Evolutionary conservation across 2,113 vertebrate genomes (phyloP).

Genomic region (Picathartes gymnocephalus): DNA sequence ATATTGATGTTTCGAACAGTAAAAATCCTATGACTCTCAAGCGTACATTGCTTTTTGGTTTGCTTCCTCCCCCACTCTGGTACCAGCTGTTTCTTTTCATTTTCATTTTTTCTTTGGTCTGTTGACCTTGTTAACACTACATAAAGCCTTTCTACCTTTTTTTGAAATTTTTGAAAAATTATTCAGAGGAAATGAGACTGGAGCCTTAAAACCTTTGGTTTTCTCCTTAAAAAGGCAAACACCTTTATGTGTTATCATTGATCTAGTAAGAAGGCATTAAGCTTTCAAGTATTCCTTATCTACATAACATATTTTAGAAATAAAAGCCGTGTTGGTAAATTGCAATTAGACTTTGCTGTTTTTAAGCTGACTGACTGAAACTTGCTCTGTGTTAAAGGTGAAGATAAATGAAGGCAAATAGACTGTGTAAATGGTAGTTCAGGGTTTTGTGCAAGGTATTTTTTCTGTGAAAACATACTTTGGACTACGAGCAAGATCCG

Average conservation of each 20-base stretch:
- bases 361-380: background rate
- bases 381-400: background rate
- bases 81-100: background rate
- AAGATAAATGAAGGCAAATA: background rate
- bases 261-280: background rate
- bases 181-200: background rate
- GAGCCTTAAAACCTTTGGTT: background rate
- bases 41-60: background rate
- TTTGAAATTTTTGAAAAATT: background rate
- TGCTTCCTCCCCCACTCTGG: background rate
- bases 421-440: background rate
- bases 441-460: background rate
- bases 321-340: constrained; percentile 22
- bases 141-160: background rate
- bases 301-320: background rate
- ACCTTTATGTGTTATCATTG: background rate
- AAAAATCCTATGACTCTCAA: background rate
- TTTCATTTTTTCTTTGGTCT: background rate
- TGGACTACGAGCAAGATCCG: background rate
- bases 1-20: background rate
- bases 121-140: background rate
- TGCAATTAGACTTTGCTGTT: background rate
- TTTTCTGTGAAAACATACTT: background rate
- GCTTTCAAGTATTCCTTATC: constrained; percentile 29
- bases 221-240: background rate